A percentile compares a stretch with the other conserved stretches of the same genome.
These are phyloP conservation scores for Hyperoplus lanceolatus DNA, from an alignment of 2,797 vertebrate genomes.

Conservation along the genomic window DNA sequence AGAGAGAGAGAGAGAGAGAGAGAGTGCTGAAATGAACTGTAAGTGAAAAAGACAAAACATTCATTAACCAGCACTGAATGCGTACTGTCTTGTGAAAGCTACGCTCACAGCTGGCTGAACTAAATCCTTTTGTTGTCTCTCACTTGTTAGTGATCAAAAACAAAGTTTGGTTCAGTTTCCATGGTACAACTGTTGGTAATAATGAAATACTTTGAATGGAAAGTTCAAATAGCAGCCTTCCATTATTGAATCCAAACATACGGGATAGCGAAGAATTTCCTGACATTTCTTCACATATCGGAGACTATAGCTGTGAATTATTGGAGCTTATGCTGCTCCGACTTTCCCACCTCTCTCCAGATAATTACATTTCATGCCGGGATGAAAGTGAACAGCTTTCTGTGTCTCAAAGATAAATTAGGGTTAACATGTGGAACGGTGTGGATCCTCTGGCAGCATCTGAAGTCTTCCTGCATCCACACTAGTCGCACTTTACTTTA, in stretches of 20 bases:
- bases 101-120: conserved; percentile 6
- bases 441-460: no score
- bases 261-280: conserved; percentile 12
- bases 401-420: conserved; percentile 70
- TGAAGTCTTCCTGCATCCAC: no score
- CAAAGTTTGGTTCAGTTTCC: neutral
- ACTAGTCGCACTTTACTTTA: no score
- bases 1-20: no score
- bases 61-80: neutral
- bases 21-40: neutral
- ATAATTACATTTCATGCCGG: conserved; percentile 67
- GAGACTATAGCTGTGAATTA: conserved; percentile 5
- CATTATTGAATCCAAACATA: conserved; percentile 21
- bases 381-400: conserved; percentile 69
- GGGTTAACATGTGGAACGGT: conserved; percentile 54
- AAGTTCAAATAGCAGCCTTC: conserved; percentile 21
- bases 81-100: neutral
- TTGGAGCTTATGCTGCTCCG: conserved; percentile 6
- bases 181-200: neutral
- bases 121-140: neutral
- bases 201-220: conserved; percentile 5
- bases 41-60: neutral
- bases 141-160: conserved; percentile 12
- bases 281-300: conserved; percentile 34
- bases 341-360: conserved; percentile 52